phyloP scores from a whole-genome alignment of 2,888 invertebrate genomes.

The Petrolisthes manimaculis region DNA sequence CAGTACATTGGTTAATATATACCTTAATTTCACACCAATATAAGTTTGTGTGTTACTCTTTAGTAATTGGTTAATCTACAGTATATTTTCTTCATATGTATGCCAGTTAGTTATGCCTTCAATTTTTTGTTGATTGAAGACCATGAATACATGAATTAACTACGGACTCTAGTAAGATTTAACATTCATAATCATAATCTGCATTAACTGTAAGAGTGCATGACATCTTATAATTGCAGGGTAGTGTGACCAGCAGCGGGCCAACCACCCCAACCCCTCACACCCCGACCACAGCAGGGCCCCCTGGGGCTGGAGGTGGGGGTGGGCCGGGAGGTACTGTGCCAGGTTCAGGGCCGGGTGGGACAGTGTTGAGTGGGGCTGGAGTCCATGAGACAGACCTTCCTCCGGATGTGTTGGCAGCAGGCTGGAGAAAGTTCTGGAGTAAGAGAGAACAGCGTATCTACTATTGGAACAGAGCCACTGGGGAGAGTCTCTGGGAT shows the following conservation, averaged over 20 bases:
- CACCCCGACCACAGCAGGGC: constrained; percentile 37
- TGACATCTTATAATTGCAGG: neutral
- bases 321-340: constrained; percentile 53
- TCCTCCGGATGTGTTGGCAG: constrained; percentile 80
- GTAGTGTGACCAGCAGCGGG: constrained; percentile 12
- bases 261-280: constrained; percentile 41
- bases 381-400: constrained; percentile 72
- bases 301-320: constrained; percentile 52
- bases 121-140: no score
- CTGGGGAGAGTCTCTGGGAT: constrained; percentile 97
- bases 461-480: constrained; percentile 96
- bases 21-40: no score
- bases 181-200: no score
- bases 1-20: no score
- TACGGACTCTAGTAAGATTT: neutral
- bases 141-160: no score
- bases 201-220: no score
- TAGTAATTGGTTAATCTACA: no score
- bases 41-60: no score
- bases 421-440: constrained; percentile 98
- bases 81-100: no score
- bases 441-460: constrained; percentile 94
- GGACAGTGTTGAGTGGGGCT: constrained; percentile 52
- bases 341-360: constrained; percentile 60
- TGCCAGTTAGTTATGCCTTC: no score